Conservation (phyloP, 2,113 vertebrate species). For the Saguinus midas region DNA sequence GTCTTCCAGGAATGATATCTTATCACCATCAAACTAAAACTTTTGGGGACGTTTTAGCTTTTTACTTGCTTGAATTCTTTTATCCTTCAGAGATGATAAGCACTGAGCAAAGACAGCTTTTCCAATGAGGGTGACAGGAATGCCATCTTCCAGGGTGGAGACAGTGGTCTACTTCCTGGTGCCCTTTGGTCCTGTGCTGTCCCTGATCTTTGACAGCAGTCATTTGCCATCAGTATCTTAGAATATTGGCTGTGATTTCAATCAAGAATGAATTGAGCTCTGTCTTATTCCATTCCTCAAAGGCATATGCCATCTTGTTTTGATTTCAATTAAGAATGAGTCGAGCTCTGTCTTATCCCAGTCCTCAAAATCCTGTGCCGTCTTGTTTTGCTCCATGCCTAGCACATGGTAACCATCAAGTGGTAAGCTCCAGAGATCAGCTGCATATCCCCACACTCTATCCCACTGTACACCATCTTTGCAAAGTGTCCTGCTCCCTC, state of each 20-base stretch:
- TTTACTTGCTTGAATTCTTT: background rate
- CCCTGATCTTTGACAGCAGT: slow-evolving; percentile 95
- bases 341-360: slow-evolving; percentile 99
- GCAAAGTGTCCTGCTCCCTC: slow-evolving; percentile 97
- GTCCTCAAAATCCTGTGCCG: slow-evolving; percentile 93
- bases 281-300: slow-evolving; percentile 95
- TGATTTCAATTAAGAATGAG: slow-evolving; percentile 97
- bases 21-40: background rate
- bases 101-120: background rate
- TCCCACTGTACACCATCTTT: slow-evolving; percentile 99
- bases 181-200: slow-evolving; percentile 97
- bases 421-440: slow-evolving; percentile 99
- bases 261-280: slow-evolving; percentile 98
- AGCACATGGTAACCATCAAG: slow-evolving; percentile 94
- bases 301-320: slow-evolving; percentile 94
- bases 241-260: slow-evolving; percentile 96
- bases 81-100: background rate
- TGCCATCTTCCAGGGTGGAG: background rate
- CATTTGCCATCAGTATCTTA: slow-evolving; percentile 88
- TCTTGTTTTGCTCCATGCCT: slow-evolving; percentile 91
- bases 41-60: background rate
- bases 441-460: slow-evolving; percentile 99
- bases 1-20: background rate
- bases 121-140: background rate
- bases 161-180: slow-evolving; percentile 94